Conservation (phyloP, 2,113 vertebrate genomes). For the Chrysemys picta region DNA sequence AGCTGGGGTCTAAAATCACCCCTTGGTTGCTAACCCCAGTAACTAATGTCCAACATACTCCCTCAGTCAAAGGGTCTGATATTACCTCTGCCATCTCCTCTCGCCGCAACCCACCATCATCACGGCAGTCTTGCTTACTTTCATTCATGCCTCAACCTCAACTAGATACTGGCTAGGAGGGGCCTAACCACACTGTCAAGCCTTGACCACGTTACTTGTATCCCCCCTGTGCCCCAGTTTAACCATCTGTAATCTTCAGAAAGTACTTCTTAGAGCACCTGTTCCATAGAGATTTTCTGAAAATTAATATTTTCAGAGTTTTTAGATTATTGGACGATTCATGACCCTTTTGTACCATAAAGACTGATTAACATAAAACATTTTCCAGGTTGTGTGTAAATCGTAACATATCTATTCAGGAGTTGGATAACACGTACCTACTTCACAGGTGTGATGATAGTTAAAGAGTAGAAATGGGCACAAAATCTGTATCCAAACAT, state of each 20-base stretch:
- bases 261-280: not conserved
- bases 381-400: not conserved
- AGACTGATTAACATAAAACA: not conserved
- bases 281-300: not conserved
- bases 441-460: not conserved
- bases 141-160: slow-evolving; percentile 4
- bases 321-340: not conserved
- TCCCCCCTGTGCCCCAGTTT: not conserved
- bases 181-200: not conserved
- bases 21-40: not conserved
- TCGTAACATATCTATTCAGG: not conserved
- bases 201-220: fast-evolving
- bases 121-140: slow-evolving; percentile 11
- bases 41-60: slow-evolving; percentile 33
- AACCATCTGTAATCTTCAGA: not conserved
- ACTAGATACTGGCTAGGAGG: not conserved
- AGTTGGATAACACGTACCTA: not conserved
- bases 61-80: slow-evolving; percentile 34
- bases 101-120: slow-evolving; percentile 15
- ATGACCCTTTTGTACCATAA: not conserved
- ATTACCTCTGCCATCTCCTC: not conserved
- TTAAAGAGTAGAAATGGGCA: not conserved
- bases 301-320: not conserved
- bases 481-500: not conserved
- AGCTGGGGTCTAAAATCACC: not conserved